A percentile compares a stretch with the other conserved stretches of the same genome.
These are phyloP conservation scores for Hoplodrina blanda DNA, from an alignment of 2,888 invertebrate species.

Conservation along the genomic window DNA sequence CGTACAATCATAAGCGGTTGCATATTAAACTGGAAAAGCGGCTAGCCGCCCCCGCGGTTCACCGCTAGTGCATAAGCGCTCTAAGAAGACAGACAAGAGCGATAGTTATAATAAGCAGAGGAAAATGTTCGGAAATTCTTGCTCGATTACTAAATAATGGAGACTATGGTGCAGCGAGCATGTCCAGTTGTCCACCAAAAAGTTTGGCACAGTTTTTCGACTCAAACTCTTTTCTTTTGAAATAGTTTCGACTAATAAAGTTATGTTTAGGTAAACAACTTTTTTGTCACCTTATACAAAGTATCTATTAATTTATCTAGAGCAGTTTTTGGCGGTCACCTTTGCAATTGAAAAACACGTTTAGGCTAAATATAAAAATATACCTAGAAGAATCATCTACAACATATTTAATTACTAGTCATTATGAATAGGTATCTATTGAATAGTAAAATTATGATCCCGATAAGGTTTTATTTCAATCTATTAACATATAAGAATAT, in stretches of 20 bases:
- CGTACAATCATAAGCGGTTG: too few species aligned
- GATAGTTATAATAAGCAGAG: too few species aligned
- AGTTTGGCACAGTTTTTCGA: neutral
- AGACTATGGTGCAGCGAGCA: too few species aligned
- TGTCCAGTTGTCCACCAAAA: too few species aligned
- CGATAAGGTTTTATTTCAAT: constrained; percentile 30
- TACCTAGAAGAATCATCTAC: neutral
- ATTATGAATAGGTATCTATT: constrained; percentile 4
- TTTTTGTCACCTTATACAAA: neutral
- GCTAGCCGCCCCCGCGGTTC: too few species aligned
- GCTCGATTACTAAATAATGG: too few species aligned
- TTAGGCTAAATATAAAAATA: neutral
- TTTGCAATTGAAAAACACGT: constrained; percentile 17
- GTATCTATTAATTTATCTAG: constrained; percentile 16
- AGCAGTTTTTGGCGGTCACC: constrained; percentile 14
- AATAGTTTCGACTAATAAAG: neutral
- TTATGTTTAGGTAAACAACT: too few species aligned
- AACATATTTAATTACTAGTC: constrained; percentile 19
- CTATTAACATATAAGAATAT: constrained; percentile 42
- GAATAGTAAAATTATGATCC: constrained; percentile 22
- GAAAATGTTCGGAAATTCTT: too few species aligned
- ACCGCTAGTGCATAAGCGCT: too few species aligned
- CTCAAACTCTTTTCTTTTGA: neutral
- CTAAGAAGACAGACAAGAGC: too few species aligned
- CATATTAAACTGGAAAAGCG: too few species aligned